phyloP scores from a whole-genome alignment of 2,113 vertebrate species.

The Spheniscus mendiculus region DNA sequence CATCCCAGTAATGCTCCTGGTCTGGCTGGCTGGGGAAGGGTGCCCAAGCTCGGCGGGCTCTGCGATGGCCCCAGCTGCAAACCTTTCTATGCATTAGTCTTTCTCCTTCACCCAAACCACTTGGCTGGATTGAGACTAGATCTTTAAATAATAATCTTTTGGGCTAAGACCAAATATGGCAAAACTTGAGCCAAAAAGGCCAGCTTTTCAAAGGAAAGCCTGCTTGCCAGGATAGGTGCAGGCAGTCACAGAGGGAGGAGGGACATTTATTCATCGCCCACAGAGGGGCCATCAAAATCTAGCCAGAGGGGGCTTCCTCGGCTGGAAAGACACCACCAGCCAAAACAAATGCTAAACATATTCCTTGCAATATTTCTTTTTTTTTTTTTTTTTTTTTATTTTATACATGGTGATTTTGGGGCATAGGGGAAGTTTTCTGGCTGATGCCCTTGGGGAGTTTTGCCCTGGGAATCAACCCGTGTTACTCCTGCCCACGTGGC shows the following conservation, averaged over 20 bases:
- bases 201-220: neutral
- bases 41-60: neutral
- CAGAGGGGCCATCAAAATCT: neutral
- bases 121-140: neutral
- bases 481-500: neutral
- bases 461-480: neutral
- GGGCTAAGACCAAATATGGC: neutral
- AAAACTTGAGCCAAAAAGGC: neutral
- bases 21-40: neutral
- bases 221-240: neutral
- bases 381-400: neutral
- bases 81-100: neutral
- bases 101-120: neutral
- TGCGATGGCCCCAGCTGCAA: neutral
- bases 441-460: neutral
- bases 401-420: neutral
- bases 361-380: neutral
- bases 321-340: neutral
- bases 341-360: neutral
- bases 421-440: neutral
- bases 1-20: rapidly evolving
- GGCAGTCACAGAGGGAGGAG: neutral
- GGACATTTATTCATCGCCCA: neutral
- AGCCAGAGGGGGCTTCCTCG: neutral
- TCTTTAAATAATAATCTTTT: neutral